Base-by-base conservation (phyloP, 92 coral and sea anemone species). In the Phenganax marumi region DNA sequence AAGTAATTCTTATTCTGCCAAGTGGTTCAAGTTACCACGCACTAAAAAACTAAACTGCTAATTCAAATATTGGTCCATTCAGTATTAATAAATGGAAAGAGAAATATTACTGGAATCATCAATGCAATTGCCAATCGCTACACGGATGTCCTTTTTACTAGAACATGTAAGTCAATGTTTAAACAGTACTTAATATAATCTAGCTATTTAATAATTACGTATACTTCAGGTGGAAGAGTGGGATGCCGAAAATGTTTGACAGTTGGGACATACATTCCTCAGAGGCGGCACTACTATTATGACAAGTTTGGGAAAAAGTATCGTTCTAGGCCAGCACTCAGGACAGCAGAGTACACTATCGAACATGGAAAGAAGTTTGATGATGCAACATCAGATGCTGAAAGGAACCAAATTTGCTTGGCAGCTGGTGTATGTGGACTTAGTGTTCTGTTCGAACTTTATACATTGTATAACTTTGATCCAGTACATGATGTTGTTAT, bases 401-500 rank as follows among this genome's bases (percentile, higher is more conserved):
- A 75, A 52, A 9, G 86, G 21, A 50, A 81, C 13, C 16, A 71
- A 72, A 52, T 89, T 49, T 89, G 84, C 23, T 64, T 61, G 50
- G 87, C 77, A 68, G 84, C 86, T 60, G 92, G 91, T 10, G 97
- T 87, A 51, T 47, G 89, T 66, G 92, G 97, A 13, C 85, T 87
- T n/a, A 91, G 89, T 85, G 69, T 82, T 33, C 84, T 91, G 26
- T 89, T 85, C 57, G 62, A 52, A 26, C 73, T 89, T 9, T 80
- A 85, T 58, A 82, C 65, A 52, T 33, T 91, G 57, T 91, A 87
- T 50, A 69, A 61, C 8, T 91, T 91, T 81, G 90, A 91, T 63
- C 97, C 89, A 81, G 75, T 91, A 6, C 11, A 80, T 56, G 96
- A 89, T 50, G 79, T 89, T 86, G 85, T 84, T 19, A 83, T 89